Conservation (phyloP, 2,888 invertebrate species). For the Philereme transversata region DNA sequence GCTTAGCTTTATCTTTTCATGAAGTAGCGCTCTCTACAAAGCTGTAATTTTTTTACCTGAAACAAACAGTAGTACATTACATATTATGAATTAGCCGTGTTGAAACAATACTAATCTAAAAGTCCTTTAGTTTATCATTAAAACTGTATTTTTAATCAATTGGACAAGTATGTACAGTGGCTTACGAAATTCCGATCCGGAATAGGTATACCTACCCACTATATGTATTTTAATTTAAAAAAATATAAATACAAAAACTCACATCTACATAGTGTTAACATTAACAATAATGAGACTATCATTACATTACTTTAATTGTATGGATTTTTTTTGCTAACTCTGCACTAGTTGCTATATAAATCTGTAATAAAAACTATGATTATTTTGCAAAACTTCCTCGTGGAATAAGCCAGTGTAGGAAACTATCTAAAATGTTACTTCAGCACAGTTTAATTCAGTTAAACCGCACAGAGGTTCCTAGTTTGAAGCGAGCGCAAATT, state of each 20-base stretch:
- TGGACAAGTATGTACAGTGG: no score
- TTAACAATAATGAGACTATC: no score
- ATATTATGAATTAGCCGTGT: background rate
- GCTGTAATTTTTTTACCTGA: slow-evolving; percentile 43
- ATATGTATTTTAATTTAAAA: no score
- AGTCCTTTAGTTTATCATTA: no score
- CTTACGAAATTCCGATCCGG: no score
- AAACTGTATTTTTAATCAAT: background rate
- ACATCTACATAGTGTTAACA: no score
- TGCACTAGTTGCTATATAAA: no score
- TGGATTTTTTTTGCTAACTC: no score
- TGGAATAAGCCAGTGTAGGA: slow-evolving; percentile 32
- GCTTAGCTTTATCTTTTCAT: slow-evolving; percentile 25
- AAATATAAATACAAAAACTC: no score
- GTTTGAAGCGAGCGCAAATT: slow-evolving; percentile 50
- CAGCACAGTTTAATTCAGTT: slow-evolving; percentile 45
- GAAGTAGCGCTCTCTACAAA: slow-evolving; percentile 10
- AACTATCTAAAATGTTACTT: slow-evolving; percentile 37
- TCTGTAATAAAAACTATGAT: background rate
- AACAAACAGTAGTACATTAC: slow-evolving; percentile 33
- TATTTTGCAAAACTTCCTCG: background rate
- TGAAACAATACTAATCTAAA: no score
- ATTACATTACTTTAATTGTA: no score
- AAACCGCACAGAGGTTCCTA: slow-evolving; percentile 40
- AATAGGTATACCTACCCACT: no score